phyloP scores from a whole-genome alignment of 1,140 invertebrate genomes.

The Eueides isabella region DNA sequence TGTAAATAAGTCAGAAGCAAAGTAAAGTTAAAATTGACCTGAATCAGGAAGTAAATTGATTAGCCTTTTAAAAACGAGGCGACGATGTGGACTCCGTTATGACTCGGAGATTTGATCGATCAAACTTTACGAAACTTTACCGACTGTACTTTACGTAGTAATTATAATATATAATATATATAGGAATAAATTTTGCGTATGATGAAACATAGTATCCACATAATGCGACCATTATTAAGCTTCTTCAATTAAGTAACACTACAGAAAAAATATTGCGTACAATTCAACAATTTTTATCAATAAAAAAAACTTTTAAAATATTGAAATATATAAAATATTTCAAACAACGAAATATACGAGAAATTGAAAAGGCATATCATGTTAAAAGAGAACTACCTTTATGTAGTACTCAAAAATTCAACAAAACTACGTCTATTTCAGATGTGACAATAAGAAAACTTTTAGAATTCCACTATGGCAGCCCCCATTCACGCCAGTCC shows the following conservation, averaged over 20 bases:
- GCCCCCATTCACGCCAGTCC: slow-evolving; percentile 24
- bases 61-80: slow-evolving; percentile 45
- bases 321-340: too few species aligned
- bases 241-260: too few species aligned
- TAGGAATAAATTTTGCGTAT: slow-evolving; percentile 14
- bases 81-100: slow-evolving; percentile 38
- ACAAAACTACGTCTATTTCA: slow-evolving; percentile 14
- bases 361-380: slow-evolving; percentile 4
- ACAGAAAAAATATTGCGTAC: too few species aligned
- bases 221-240: too few species aligned
- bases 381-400: not conserved
- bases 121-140: too few species aligned
- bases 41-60: slow-evolving; percentile 46
- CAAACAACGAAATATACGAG: not conserved
- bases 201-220: not conserved
- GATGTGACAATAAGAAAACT: slow-evolving; percentile 15
- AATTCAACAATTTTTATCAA: too few species aligned
- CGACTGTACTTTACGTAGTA: too few species aligned
- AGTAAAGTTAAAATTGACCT: slow-evolving; percentile 39
- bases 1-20: slow-evolving; percentile 38
- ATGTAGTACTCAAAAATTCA: not conserved
- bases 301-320: too few species aligned
- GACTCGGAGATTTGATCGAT: slow-evolving; percentile 35
- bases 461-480: slow-evolving; percentile 25
- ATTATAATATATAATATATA: slow-evolving; percentile 25